Conservation (phyloP, 2,113 vertebrate genomes). For the Heteronetta atricapilla region DNA sequence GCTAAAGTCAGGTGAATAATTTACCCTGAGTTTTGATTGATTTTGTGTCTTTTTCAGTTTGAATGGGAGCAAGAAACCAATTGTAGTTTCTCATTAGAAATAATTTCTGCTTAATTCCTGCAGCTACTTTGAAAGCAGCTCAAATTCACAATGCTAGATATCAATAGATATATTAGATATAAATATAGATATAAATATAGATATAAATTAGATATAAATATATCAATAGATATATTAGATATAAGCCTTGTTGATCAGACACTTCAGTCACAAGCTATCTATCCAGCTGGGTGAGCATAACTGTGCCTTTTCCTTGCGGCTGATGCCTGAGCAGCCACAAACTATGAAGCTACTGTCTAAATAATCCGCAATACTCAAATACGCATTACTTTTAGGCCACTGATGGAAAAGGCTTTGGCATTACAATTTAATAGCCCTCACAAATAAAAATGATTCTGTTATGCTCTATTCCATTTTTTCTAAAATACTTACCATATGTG, state of each 20-base stretch:
- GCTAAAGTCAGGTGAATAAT: conserved; percentile 7
- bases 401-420: neutral
- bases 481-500: neutral
- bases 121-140: neutral
- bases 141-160: neutral
- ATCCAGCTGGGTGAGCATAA: neutral
- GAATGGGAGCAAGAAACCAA: neutral
- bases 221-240: too few relatives aligned
- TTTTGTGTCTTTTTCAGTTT: conserved; percentile 48
- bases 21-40: conserved; percentile 21
- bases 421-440: neutral
- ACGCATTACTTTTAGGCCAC: neutral
- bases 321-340: neutral
- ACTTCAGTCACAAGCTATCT: neutral
- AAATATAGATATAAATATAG: too few relatives aligned
- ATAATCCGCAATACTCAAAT: neutral
- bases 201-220: too few relatives aligned
- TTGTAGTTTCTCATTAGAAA: conserved; percentile 18
- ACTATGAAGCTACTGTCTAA: neutral
- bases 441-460: neutral
- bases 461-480: neutral
- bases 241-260: neutral
- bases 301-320: neutral
- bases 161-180: too few relatives aligned
- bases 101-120: conserved; percentile 20